phyloP scores from a whole-genome alignment of 2,888 invertebrate genomes.

The Brachyptera risi region DNA sequence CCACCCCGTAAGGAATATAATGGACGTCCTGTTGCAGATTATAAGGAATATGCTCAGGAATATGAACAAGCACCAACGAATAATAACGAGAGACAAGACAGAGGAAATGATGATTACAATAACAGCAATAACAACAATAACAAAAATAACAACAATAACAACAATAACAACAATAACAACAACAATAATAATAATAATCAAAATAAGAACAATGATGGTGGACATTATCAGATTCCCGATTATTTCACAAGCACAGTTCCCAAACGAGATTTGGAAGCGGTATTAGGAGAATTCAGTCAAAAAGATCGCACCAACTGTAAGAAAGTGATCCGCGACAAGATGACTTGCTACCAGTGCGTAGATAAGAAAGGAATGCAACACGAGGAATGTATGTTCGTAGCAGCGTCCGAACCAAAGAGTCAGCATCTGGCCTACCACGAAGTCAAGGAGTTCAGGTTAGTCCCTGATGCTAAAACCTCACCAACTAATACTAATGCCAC shows the following conservation, averaged over 20 bases:
- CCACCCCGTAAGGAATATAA: neutral
- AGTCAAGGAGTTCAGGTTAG: conserved; percentile 54
- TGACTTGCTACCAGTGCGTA: conserved; percentile 72
- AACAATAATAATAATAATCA: too few species aligned
- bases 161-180: too few species aligned
- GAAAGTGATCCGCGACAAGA: conserved; percentile 65
- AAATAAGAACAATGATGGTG: neutral
- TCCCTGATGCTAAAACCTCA: neutral
- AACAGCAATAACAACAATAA: too few species aligned
- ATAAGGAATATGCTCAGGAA: neutral
- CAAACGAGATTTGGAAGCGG: conserved; percentile 64
- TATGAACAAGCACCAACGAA: neutral
- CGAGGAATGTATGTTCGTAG: conserved; percentile 75
- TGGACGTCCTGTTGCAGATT: neutral
- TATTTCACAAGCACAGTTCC: conserved; percentile 46
- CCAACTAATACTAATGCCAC: neutral
- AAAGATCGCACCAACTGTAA: conserved; percentile 70
- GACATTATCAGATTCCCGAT: conserved; percentile 8
- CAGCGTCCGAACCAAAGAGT: conserved; percentile 61
- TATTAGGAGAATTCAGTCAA: conserved; percentile 66
- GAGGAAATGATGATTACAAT: neutral
- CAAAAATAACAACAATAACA: too few species aligned
- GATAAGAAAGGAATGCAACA: conserved; percentile 65
- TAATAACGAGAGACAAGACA: neutral
- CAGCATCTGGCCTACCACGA: conserved; percentile 64